A percentile compares a stretch with the other conserved stretches of the same genome.
Evolutionary conservation across 2,888 invertebrate genomes (phyloP).

Genomic region (Aspidapion aeneum): DNA sequence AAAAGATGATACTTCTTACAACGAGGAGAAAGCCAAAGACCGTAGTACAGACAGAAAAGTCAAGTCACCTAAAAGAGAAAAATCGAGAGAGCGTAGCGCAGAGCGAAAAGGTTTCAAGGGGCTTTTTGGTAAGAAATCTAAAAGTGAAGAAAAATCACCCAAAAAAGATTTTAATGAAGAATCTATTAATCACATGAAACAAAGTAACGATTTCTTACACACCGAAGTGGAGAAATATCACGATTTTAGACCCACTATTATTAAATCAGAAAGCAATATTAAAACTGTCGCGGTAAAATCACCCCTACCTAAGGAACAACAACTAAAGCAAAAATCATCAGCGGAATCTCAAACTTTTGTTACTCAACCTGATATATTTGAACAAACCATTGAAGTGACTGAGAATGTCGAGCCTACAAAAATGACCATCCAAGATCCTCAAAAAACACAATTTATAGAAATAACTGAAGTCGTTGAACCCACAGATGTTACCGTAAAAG

Average conservation of each 20-base stretch:
- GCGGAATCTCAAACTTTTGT: too few relatives aligned
- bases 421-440: not conserved
- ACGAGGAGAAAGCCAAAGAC: not conserved
- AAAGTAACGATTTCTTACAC: conserved; percentile 19
- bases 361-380: too few relatives aligned
- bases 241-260: conserved; percentile 23
- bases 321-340: not conserved
- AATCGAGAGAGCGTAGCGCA: not conserved
- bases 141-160: conserved; percentile 17
- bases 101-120: conserved; percentile 26
- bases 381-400: not conserved
- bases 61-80: not conserved
- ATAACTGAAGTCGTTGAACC: not conserved
- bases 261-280: conserved; percentile 2
- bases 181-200: conserved; percentile 16
- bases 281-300: too few relatives aligned
- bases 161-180: not conserved
- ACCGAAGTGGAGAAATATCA: conserved; percentile 25
- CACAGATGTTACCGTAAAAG: not conserved
- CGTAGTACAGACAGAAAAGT: not conserved
- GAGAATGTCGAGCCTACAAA: not conserved
- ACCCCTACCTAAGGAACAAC: not conserved
- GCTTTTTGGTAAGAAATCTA: conserved; percentile 31
- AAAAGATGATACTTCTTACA: not conserved
- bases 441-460: not conserved